Evolutionary conservation across 2,113 vertebrate species (phyloP), one percentile per base, ranked within the genome.

Genomic region (Elephas maximus): DNA sequence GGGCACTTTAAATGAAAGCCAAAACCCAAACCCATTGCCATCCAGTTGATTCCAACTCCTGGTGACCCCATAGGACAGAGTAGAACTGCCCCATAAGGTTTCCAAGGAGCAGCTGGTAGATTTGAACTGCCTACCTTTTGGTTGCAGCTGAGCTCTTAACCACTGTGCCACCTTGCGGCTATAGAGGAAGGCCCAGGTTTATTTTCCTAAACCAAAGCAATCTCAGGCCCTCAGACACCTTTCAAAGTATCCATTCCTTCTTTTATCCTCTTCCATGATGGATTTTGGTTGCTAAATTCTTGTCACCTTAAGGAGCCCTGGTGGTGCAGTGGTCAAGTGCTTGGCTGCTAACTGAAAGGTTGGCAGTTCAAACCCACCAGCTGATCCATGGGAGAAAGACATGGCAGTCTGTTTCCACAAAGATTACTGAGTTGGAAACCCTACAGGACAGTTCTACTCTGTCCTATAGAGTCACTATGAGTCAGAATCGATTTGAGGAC

Each of bases 1-100:
- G 86, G 63, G n/a, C 12, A 86, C 48, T 88, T 84, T 87, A 85
- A 90, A 84, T 88, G 48, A 88, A 76, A 90, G 53, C 11, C 53
- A 57, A 57, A 57, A 57, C 12, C 15, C 53, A 57, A 57, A 57
- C 53, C 11, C 4, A 14, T 57, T 57, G 53, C 48, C 53, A 57
- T 57, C 53, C 12, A 57, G 53, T 57, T 17, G 15, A 12, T 57
- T 57, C 53, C 11, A 17, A 57, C 53, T 57, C 15, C 53, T 57
- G 53, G 53, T 57, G 53, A 57, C 53, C 14, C 53, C 4, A 17
- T 57, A 57, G 53, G 12, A 57, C 53, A 57, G 53, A 57, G 15
- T 17, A 57, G 53, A 57, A 57, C 11, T 57, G 53, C 53, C 15
- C 53, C 53, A 57, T 57, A 57, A 17, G 15, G 53, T 57, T 57